Conservation (phyloP, 2,888 invertebrate species). For the Clitarchus hookeri region DNA sequence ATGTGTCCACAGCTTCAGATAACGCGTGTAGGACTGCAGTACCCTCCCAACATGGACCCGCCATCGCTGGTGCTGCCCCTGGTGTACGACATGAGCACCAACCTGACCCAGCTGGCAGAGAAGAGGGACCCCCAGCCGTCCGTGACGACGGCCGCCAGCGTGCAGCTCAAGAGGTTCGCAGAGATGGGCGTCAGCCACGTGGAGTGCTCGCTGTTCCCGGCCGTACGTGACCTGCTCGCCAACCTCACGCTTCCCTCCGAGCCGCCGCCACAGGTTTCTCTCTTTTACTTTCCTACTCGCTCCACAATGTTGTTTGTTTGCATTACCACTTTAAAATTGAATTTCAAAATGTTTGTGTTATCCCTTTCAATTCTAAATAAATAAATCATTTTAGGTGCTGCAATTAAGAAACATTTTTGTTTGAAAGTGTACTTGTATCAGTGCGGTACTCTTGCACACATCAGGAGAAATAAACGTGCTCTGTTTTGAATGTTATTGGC, state of each 20-base stretch:
- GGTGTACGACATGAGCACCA: conserved; percentile 86
- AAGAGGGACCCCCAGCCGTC: conserved; percentile 70
- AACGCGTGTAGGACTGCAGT: conserved; percentile 66
- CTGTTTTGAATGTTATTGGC: too few species aligned
- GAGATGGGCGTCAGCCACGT: conserved; percentile 68
- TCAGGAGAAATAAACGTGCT: too few species aligned
- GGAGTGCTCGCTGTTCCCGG: conserved; percentile 91
- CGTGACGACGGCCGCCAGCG: conserved; percentile 65
- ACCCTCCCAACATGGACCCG: conserved; percentile 65
- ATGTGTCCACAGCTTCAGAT: conserved; percentile 67
- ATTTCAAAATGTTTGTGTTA: too few species aligned
- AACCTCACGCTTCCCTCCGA: conserved; percentile 84
- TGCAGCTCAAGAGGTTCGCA: conserved; percentile 71
- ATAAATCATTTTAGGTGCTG: too few species aligned
- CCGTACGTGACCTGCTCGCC: conserved; percentile 83
- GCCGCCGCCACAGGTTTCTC: conserved; percentile 58
- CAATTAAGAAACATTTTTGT: too few species aligned
- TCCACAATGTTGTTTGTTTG: conserved; percentile 37
- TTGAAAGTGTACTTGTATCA: too few species aligned
- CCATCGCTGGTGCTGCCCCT: conserved; percentile 82
- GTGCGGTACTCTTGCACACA: too few species aligned
- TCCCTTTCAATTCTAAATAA: too few species aligned
- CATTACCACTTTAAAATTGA: background rate
- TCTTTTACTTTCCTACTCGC: conserved; percentile 21
- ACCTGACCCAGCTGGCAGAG: conserved; percentile 85